Base-by-base conservation (phyloP, 2,797 vertebrate species). In the Pampus argenteus region DNA sequence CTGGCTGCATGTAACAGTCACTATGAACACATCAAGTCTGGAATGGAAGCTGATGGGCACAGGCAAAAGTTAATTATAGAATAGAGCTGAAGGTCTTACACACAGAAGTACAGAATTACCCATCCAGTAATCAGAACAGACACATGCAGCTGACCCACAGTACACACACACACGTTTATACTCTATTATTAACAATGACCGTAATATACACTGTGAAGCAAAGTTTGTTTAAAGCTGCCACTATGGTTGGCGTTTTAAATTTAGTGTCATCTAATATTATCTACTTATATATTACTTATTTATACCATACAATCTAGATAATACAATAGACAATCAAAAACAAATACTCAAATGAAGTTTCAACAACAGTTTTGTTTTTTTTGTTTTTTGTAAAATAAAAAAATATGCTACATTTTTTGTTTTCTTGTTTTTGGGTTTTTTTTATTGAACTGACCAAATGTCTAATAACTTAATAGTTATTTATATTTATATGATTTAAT, bases 51-150 rank as follows among this genome's bases (percentile, higher is more conserved):
- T 91, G 91, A 93, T 92, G 85, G 86, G 89, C 38, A 42, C 89
- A 87, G 89, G 86, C 89, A 86, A 92, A 93, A 93, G 91, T 93
- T 93, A 93, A 93, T 93, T 93, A 93, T 93, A 92, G 81, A 86
- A 92, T 65, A 87, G 89, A 91, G 88, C 84, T 88, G 91, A 92
- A 90, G 90, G 89, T 87, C 86, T 91, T 89, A 85, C 83, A 86
- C 84, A 89, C 90, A 89, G 82, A 88, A 88, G 59, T 83, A 63
- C 75, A 84, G 86, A 90, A 88, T 89, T 88, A 91, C 79, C 85
- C 87, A 77, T 88, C 71, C 88, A 86, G 84, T 90, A 89, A 93
- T 90, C 79, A 84, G 81, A 88, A 67, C 74, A 88, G 86, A 90
- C 88, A 74, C 66, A 76, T 64, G 59, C 55, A 74, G 74, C 71